Evolutionary conservation across 2,113 vertebrate species (phyloP), one percentile per base, ranked within the genome.

Genomic region (Ophthalmolycus amberensis): DNA sequence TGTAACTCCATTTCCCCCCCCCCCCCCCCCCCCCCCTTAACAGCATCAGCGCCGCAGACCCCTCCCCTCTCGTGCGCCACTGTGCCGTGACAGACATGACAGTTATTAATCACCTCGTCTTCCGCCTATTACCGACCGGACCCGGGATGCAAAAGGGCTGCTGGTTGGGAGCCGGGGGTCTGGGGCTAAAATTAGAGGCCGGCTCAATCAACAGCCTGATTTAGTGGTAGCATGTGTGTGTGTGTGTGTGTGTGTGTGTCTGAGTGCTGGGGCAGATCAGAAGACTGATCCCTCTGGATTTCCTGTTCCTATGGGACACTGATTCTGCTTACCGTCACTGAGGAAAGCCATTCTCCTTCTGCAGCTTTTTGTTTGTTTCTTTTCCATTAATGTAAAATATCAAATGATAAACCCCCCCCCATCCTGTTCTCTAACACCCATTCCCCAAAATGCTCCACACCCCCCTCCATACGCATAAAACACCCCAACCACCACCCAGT

Each of bases 81-180:
- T 76, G 52, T 85, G 82, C 58, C 82, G 85, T 92, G 93, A 92
- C 90, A 87, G 79, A 86, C 92, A 71, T 91, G 94, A 94, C 94
- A 94, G 88, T 92, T 91, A 95, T 93, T 92, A 94, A 95, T 92
- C 88, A 90, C 88, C 84, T 89, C 82, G 77, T 89, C 90, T 94
- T 94, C 95, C 91, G 85, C 67, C 75, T 86, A 32, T 89, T 91
- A 82, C 90, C 85, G 85, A 85, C 86, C 78, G 44, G 86, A 70
- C 77, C 80, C 56, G 32, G 83, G 85, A 89, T 60, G 82, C 71
- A 69, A 79, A 77, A 65, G 72, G n/a, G 56, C 78, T 73, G 74
- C 79, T 75, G 66, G 79, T 79, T 5, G 77, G 80, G 76, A 87
- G 76, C 62, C 68, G 54, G 89, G 71, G 74, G 80, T 75, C 80